Conservation (phyloP, 64 coral and sea anemone species). For the Stichodactyla helianthus region DNA sequence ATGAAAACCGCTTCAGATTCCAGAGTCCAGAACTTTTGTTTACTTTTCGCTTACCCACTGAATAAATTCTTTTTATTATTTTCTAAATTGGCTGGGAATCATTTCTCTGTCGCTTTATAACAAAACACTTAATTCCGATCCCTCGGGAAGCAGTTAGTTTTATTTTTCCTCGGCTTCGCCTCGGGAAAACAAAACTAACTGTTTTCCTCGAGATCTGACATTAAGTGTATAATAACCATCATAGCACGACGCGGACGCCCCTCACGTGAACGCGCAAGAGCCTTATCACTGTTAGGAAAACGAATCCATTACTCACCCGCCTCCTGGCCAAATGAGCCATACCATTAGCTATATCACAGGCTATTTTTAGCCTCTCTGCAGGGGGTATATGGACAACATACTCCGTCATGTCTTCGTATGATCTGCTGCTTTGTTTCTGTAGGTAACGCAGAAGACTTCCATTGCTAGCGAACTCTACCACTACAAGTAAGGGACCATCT, state of each 20-base stretch:
- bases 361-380: conserved; percentile 61
- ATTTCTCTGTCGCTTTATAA: no score
- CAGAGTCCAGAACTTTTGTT: no score
- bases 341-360: conserved; percentile 59
- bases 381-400: conserved; percentile 44
- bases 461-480: conserved; percentile 61
- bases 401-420: conserved; percentile 71
- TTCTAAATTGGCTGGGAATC: no score
- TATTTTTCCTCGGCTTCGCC: no score
- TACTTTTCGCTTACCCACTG: no score
- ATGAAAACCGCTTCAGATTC: no score
- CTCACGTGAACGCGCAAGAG: not conserved
- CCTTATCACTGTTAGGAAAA: not conserved
- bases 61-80: no score
- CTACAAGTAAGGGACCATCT: conserved; percentile 55
- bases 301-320: conserved; percentile 31
- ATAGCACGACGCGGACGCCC: not conserved
- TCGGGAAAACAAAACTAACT: no score
- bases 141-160: no score
- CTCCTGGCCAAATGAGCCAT: conserved; percentile 61
- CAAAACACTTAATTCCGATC: no score
- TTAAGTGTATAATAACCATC: no score
- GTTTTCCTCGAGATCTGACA: no score
- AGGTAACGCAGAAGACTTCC: conserved; percentile 63
- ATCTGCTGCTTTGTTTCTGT: conserved; percentile 53